A percentile compares a stretch with the other conserved stretches of the same genome.
These are phyloP conservation scores for Alcedo atthis DNA, from an alignment of 2,797 vertebrate species.

Conservation along the genomic window DNA sequence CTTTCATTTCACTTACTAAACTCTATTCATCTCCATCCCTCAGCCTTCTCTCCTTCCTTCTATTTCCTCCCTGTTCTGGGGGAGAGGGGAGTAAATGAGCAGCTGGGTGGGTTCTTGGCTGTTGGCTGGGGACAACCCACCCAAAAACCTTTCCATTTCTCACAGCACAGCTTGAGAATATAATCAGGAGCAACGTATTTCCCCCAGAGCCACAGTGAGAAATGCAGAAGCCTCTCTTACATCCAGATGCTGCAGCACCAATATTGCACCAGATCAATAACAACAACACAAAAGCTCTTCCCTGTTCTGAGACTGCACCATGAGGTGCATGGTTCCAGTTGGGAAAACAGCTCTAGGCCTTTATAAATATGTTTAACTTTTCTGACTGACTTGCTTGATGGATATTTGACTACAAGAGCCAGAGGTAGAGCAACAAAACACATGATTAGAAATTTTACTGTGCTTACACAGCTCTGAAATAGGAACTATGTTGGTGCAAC, in stretches of 20 bases:
- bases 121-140: not conserved
- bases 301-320: not conserved
- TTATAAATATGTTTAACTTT: not conserved
- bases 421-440: not conserved
- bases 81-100: not conserved
- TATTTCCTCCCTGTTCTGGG: not conserved
- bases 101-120: not conserved
- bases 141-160: not conserved
- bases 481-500: not conserved
- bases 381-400: not conserved
- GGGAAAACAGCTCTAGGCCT: not conserved
- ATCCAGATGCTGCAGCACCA: not conserved
- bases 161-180: not conserved
- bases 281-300: not conserved
- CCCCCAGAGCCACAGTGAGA: not conserved
- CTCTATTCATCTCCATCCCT: not conserved
- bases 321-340: not conserved
- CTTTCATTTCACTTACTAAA: not conserved
- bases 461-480: not conserved
- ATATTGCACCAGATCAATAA: not conserved
- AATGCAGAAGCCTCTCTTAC: not conserved
- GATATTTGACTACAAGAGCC: not conserved
- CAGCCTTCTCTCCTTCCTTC: not conserved
- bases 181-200: not conserved
- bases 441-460: not conserved